A percentile compares a stretch with the other conserved stretches of the same genome.
These are phyloP conservation scores for Barnardius zonarius DNA, from an alignment of 2,113 vertebrate genomes.

Conservation along the genomic window DNA sequence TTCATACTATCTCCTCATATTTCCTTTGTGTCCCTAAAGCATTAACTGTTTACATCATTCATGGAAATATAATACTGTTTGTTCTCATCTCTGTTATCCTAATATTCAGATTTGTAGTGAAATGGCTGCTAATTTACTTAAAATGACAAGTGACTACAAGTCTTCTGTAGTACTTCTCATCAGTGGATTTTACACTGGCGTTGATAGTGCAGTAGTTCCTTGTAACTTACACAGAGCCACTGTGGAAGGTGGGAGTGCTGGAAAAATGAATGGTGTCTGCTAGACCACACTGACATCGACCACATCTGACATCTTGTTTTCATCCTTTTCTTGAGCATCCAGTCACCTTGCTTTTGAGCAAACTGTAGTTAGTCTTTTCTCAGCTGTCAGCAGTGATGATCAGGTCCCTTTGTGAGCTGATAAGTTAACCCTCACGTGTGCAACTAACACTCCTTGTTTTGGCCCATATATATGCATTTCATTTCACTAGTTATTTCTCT, in stretches of 20 bases:
- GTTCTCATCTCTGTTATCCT: background rate
- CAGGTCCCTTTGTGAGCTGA: background rate
- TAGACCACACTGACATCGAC: background rate
- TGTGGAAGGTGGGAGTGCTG: background rate
- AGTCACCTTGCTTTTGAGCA: background rate
- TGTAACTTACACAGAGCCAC: background rate
- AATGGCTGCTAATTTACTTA: background rate
- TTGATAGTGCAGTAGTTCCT: background rate
- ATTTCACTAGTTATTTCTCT: background rate
- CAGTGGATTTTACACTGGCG: background rate
- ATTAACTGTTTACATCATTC: background rate
- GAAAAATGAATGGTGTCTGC: background rate
- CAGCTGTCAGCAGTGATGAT: background rate
- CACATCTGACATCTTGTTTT: background rate
- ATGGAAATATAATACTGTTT: background rate
- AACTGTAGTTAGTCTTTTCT: background rate
- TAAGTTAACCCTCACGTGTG: background rate
- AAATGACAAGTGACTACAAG: background rate
- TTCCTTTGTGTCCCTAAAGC: background rate
- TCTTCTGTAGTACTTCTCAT: background rate
- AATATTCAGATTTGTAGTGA: background rate
- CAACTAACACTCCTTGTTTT: background rate
- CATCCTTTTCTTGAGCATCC: background rate
- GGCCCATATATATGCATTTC: background rate
- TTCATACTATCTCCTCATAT: background rate